Percentiles rank a stretch among this genome's conserved stretches.
Evolutionary conservation across 2,797 vertebrate genomes (phyloP).

Genomic region (Smutsia temminckii): DNA sequence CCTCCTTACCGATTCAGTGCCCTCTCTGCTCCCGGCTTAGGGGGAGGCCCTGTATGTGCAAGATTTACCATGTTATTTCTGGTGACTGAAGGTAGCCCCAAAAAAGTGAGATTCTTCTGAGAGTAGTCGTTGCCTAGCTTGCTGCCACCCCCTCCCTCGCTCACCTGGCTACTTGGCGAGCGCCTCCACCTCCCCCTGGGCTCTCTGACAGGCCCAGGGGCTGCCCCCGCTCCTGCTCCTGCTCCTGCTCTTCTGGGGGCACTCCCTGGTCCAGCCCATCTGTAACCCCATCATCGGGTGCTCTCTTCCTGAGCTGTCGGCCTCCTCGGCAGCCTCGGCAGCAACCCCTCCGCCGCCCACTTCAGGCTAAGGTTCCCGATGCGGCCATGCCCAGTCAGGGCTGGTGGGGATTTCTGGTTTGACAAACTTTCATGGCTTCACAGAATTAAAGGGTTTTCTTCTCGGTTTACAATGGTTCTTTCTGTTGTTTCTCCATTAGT

Average conservation of each 20-base stretch:
- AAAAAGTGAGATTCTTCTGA: background rate
- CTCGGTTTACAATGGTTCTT: background rate
- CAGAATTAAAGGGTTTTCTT: background rate
- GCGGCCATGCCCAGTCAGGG: background rate
- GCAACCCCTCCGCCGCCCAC: background rate
- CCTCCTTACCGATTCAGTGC: background rate
- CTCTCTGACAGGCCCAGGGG: background rate
- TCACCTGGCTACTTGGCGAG: background rate
- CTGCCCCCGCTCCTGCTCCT: rapidly evolving
- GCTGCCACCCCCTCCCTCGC: background rate
- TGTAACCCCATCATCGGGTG: background rate
- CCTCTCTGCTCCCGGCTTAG: too few relatives aligned
- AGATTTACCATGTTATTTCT: too few relatives aligned
- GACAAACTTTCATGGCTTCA: background rate
- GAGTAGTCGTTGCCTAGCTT: background rate
- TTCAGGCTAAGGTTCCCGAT: background rate
- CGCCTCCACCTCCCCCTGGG: background rate
- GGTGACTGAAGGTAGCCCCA: too few relatives aligned
- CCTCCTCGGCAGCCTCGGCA: background rate
- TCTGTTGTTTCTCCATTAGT: background rate
- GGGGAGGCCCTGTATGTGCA: too few relatives aligned
- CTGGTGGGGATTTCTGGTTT: background rate
- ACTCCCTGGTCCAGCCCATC: too few relatives aligned
- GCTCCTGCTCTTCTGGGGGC: background rate
- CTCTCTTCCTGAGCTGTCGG: background rate